Evolutionary conservation across 2,888 invertebrate genomes (phyloP).

Genomic region (Heterodera filipjevi): DNA sequence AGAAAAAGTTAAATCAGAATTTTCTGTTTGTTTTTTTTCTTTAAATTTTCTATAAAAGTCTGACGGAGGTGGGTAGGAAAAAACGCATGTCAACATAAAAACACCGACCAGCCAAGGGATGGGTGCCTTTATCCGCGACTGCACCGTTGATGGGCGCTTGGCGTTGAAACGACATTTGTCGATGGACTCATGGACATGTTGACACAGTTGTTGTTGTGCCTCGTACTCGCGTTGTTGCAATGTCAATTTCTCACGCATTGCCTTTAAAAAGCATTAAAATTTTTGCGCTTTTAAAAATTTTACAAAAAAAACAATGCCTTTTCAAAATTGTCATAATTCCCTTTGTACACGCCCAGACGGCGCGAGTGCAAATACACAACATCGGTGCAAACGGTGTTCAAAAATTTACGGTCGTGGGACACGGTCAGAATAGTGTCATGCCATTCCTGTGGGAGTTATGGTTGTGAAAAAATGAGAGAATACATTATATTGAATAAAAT

Average conservation of each 20-base stretch:
- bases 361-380: slow-evolving; percentile 89
- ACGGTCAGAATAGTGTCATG: slow-evolving; percentile 92
- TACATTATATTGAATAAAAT: too few relatives aligned
- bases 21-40: too few relatives aligned
- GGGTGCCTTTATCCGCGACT: slow-evolving; percentile 98
- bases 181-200: slow-evolving; percentile 95
- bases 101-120: too few relatives aligned
- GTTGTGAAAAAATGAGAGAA: too few relatives aligned
- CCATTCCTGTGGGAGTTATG: slow-evolving; percentile 82
- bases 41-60: too few relatives aligned
- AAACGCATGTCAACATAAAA: too few relatives aligned
- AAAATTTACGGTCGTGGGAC: slow-evolving; percentile 95
- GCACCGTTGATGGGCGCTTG: slow-evolving; percentile 94
- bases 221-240: slow-evolving; percentile 96
- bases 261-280: slow-evolving; percentile 39
- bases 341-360: slow-evolving; percentile 84
- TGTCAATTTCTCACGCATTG: slow-evolving; percentile 81
- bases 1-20: too few relatives aligned
- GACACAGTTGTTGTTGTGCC: slow-evolving; percentile 90
- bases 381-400: slow-evolving; percentile 94
- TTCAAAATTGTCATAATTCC: slow-evolving; percentile 94
- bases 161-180: too few relatives aligned
- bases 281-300: background rate
- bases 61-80: too few relatives aligned
- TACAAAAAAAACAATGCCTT: slow-evolving; percentile 75